A percentile compares a stretch with the other conserved stretches of the same genome.
These are phyloP conservation scores for Drosophila repleta DNA, from an alignment of 1,140 invertebrate species.

Conservation along the genomic window DNA sequence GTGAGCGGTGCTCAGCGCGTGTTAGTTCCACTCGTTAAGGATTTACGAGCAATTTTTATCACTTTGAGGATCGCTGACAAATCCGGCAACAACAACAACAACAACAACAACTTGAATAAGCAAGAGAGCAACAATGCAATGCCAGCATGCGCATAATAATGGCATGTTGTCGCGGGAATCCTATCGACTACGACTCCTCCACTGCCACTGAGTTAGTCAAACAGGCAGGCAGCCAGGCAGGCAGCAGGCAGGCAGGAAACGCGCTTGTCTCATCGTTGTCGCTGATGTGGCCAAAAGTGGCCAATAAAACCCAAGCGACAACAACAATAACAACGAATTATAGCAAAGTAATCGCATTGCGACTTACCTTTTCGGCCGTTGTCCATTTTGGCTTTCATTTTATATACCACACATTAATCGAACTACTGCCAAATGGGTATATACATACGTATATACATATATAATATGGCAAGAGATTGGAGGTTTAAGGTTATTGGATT, in stretches of 20 bases:
- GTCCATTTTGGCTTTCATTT: conserved; percentile 51
- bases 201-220: background rate
- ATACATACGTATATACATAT: background rate
- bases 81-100: conserved; percentile 75
- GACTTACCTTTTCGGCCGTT: conserved; percentile 44
- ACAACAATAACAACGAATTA: conserved; percentile 71
- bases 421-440: background rate
- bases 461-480: no score
- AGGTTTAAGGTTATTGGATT: no score
- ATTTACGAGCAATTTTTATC: conserved; percentile 84
- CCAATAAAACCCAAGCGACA: conserved; percentile 75
- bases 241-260: conserved; percentile 56
- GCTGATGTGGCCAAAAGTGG: conserved; percentile 82
- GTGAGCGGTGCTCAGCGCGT: conserved; percentile 55
- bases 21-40: conserved; percentile 84
- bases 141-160: conserved; percentile 80
- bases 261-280: conserved; percentile 80
- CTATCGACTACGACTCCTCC: conserved; percentile 7
- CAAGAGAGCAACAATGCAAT: conserved; percentile 62
- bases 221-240: background rate
- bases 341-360: conserved; percentile 77
- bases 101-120: conserved; percentile 45
- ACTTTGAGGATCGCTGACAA: conserved; percentile 84
- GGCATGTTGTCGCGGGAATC: conserved; percentile 61
- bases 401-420: background rate